Evolutionary conservation across 2,113 vertebrate species (phyloP).

Genomic region (Nycticebus coucang): DNA sequence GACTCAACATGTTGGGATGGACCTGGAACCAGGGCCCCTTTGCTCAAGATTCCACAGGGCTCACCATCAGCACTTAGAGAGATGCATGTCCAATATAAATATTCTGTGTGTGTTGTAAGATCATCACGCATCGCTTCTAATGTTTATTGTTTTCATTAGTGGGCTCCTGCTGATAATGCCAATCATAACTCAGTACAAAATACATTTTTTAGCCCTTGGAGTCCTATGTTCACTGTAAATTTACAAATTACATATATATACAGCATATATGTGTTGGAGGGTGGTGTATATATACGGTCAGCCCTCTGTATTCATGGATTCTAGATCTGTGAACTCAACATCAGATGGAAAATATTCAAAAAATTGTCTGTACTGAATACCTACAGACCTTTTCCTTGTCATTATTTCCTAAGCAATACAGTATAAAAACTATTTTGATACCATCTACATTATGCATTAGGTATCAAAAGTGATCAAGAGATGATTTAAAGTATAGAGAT

Average conservation of each 20-base stretch:
- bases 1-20: rapidly evolving
- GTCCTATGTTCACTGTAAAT: background rate
- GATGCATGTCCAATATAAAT: background rate
- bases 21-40: background rate
- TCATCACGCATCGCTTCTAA: too few relatives aligned
- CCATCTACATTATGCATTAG: background rate
- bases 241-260: background rate
- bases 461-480: background rate
- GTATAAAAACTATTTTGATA: background rate
- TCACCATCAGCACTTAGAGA: background rate
- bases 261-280: background rate
- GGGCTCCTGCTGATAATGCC: background rate
- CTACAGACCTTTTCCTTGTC: background rate
- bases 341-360: background rate
- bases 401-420: background rate
- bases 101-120: background rate
- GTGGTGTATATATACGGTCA: background rate
- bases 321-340: background rate
- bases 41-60: background rate
- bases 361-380: background rate
- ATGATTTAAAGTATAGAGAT: background rate
- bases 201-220: background rate
- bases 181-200: background rate
- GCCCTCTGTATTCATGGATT: background rate
- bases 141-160: background rate